Conservation (phyloP, 2,797 vertebrate species). For the Malacoctenus gilli region DNA sequence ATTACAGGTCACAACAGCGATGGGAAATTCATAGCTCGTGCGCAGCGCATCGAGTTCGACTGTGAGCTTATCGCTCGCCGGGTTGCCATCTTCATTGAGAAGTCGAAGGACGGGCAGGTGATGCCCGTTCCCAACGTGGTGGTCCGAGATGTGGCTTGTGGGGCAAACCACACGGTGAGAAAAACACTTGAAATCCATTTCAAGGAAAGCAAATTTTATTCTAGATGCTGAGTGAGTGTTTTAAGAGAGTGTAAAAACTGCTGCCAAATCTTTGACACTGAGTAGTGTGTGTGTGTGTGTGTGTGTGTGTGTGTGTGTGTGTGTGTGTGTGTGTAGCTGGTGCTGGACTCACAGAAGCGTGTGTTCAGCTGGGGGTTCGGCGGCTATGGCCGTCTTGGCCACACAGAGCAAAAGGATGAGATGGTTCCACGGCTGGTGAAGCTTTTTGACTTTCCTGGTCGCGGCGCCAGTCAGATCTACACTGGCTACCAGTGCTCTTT, state of each 20-base stretch:
- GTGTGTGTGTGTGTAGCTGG: slow-evolving; percentile 79
- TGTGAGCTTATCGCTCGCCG: slow-evolving; percentile 93
- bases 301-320: no score
- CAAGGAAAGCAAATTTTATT: no score
- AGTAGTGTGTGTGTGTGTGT: no score
- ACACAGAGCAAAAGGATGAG: slow-evolving; percentile 95
- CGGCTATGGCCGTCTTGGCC: slow-evolving; percentile 93
- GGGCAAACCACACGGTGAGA: slow-evolving; percentile 92
- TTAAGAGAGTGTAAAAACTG: no score
- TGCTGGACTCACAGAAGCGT: slow-evolving; percentile 94
- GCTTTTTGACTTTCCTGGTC: slow-evolving; percentile 94
- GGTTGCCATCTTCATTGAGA: slow-evolving; percentile 95
- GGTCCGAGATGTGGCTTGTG: slow-evolving; percentile 91
- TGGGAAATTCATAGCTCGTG: slow-evolving; percentile 95
- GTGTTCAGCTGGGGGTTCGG: slow-evolving; percentile 98
- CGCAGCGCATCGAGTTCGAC: slow-evolving; percentile 95
- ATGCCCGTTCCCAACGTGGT: slow-evolving; percentile 94
- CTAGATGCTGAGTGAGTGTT: no score
- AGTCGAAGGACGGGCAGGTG: slow-evolving; percentile 95
- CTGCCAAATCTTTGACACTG: no score
- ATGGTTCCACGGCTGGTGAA: slow-evolving; percentile 96
- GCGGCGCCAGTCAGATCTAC: slow-evolving; percentile 89
- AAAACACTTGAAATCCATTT: no score
- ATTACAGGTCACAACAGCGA: slow-evolving; percentile 93
- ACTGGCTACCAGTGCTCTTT: slow-evolving; percentile 95